Evolutionary conservation across 2,888 invertebrate species (phyloP).

Genomic region (Spialia ferax): DNA sequence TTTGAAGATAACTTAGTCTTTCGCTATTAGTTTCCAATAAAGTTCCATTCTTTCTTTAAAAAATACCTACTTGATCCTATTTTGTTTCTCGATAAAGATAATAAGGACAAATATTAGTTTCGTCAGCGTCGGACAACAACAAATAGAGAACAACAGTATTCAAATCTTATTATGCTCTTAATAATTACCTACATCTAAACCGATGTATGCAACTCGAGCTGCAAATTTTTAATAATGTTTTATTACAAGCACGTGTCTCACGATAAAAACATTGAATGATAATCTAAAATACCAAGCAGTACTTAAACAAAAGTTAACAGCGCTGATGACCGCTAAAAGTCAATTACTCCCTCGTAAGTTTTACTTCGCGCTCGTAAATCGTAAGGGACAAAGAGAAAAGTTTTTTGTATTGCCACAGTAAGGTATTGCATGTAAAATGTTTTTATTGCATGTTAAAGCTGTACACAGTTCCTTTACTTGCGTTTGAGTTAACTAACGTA

Average conservation of each 20-base stretch:
- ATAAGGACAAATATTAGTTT: too few species aligned
- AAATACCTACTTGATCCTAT: too few species aligned
- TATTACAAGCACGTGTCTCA: background rate
- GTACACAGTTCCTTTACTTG: constrained; percentile 12
- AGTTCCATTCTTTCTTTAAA: too few species aligned
- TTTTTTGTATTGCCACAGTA: constrained; percentile 24
- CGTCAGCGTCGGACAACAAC: too few species aligned
- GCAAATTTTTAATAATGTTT: background rate
- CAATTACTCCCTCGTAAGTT: constrained; percentile 32
- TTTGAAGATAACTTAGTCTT: too few species aligned
- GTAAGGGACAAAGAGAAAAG: constrained; percentile 30
- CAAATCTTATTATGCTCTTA: too few species aligned
- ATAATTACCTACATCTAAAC: too few species aligned
- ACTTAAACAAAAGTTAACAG: constrained; percentile 20
- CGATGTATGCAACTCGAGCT: too few species aligned
- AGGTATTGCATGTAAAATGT: constrained; percentile 32
- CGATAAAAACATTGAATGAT: constrained; percentile 5
- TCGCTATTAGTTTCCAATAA: too few species aligned
- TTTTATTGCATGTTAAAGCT: constrained; percentile 34
- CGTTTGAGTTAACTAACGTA: background rate
- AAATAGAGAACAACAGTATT: too few species aligned
- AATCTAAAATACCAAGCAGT: constrained; percentile 20
- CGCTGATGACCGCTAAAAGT: constrained; percentile 32
- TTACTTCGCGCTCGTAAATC: constrained; percentile 30
- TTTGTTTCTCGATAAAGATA: too few species aligned